Percentiles rank a stretch among this genome's conserved stretches.
Conservation (phyloP, 2,113 vertebrate genomes). For the Psephotus haematonotus region DNA sequence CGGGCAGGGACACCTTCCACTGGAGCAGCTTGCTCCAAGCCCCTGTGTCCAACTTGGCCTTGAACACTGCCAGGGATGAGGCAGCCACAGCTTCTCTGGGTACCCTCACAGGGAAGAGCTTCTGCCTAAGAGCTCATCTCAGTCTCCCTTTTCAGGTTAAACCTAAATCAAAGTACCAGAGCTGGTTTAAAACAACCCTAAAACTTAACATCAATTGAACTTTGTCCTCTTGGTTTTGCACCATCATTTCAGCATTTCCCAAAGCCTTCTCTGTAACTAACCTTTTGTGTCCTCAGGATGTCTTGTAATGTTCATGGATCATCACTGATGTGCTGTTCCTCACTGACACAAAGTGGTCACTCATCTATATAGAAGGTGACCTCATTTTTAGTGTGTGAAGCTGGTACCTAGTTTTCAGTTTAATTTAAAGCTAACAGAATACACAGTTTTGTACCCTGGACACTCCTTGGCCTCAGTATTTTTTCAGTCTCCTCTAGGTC, state of each 20-base stretch:
- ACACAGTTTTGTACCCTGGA: background rate
- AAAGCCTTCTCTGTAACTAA: background rate
- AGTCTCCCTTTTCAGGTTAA: fast-evolving
- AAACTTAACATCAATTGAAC: background rate
- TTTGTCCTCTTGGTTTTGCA: background rate
- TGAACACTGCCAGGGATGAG: no score
- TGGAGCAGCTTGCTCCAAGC: no score
- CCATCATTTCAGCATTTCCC: background rate
- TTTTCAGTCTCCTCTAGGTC: background rate
- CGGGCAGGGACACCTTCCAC: no score
- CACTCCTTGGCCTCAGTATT: background rate
- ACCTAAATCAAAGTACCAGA: background rate
- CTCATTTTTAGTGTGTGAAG: background rate
- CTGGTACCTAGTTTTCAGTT: background rate
- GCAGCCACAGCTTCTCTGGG: no score
- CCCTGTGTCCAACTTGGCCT: no score
- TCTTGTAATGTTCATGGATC: background rate
- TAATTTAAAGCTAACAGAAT: constrained; percentile 22
- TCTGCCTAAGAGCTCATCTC: background rate
- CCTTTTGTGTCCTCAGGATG: background rate
- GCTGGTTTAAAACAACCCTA: background rate
- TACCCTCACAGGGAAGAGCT: background rate
- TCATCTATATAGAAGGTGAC: background rate
- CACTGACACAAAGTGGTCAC: background rate
- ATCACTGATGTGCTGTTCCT: background rate